These are phyloP conservation scores for Limenitis camilla DNA, from an alignment of 2,888 invertebrate species.

Conservation along the genomic window DNA sequence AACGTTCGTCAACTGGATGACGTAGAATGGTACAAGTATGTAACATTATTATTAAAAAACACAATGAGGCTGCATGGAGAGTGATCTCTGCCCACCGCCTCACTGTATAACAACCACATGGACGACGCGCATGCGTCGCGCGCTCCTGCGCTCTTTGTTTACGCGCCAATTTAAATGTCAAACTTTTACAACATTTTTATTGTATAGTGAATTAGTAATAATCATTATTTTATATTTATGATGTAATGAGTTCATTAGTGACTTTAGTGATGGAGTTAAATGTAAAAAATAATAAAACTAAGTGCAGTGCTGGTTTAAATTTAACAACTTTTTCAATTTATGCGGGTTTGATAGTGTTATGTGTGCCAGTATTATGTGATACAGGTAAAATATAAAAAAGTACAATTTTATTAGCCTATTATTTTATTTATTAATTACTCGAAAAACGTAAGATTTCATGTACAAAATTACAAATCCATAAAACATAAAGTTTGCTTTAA, in stretches of 20 bases:
- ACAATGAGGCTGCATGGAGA: conserved; percentile 51
- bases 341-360: too few relatives aligned
- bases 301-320: too few relatives aligned
- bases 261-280: too few relatives aligned
- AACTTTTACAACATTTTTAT: not conserved
- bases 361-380: too few relatives aligned
- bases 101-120: conserved; percentile 41
- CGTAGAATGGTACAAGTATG: too few relatives aligned
- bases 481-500: too few relatives aligned
- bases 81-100: conserved; percentile 43
- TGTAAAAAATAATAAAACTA: too few relatives aligned
- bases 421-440: too few relatives aligned
- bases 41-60: conserved; percentile 28
- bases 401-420: not conserved
- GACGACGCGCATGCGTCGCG: conserved; percentile 52
- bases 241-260: not conserved
- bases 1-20: too few relatives aligned
- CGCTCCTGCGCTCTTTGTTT: conserved; percentile 44
- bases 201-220: not conserved
- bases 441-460: too few relatives aligned
- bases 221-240: not conserved
- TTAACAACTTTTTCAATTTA: too few relatives aligned
- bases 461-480: too few relatives aligned
- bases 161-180: conserved; percentile 22
- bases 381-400: conserved; percentile 40